These are phyloP conservation scores for Eledona agricola DNA, from an alignment of 2,888 invertebrate genomes.

Conservation along the genomic window DNA sequence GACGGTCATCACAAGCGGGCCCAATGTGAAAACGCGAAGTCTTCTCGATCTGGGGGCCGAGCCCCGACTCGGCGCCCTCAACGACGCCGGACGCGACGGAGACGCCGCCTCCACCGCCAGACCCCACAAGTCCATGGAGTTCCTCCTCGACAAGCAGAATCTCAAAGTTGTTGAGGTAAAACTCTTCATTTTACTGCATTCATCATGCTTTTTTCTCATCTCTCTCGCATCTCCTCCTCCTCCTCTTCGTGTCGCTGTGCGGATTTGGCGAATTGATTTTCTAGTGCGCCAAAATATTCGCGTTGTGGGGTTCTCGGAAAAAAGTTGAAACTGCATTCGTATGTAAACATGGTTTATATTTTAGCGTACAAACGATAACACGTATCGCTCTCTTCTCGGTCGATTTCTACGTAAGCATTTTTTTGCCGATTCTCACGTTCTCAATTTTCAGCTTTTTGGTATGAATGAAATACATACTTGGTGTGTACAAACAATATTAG, in stretches of 20 bases:
- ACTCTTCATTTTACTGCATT: constrained; percentile 3
- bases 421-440: too few species aligned
- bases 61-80: constrained; percentile 64
- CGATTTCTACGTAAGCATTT: too few species aligned
- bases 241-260: constrained; percentile 2
- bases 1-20: constrained; percentile 65
- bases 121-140: constrained; percentile 94
- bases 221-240: neutral
- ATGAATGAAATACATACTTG: too few species aligned
- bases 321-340: too few species aligned
- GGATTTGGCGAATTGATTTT: too few species aligned
- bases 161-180: constrained; percentile 86
- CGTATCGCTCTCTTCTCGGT: too few species aligned
- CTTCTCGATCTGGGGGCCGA: constrained; percentile 70
- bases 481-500: too few species aligned
- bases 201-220: neutral
- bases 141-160: constrained; percentile 92
- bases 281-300: too few species aligned
- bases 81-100: constrained; percentile 62
- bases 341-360: too few species aligned
- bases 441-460: too few species aligned
- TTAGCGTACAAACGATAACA: too few species aligned
- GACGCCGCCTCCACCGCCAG: constrained; percentile 66
- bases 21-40: constrained; percentile 69
- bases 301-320: too few species aligned